These are phyloP conservation scores for Trissolcus basalis DNA, from an alignment of 1,140 invertebrate species.

Conservation along the genomic window DNA sequence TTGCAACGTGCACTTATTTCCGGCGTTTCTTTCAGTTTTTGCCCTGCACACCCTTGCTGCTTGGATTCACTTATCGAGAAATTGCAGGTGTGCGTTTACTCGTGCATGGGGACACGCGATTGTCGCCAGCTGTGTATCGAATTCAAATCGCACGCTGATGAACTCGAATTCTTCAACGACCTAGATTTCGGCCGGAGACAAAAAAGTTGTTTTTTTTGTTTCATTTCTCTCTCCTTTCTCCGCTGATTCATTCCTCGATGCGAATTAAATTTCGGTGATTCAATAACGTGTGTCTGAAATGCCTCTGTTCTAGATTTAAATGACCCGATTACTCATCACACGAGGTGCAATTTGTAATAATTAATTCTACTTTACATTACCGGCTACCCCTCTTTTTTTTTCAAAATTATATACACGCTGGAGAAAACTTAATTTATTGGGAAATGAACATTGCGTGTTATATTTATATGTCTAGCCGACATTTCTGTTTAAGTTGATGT, in stretches of 20 bases:
- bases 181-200: too few relatives aligned
- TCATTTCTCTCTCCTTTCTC: too few relatives aligned
- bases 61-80: conserved; percentile 51
- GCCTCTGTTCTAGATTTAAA: conserved; percentile 22
- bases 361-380: conserved; percentile 27
- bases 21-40: conserved; percentile 43
- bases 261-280: conserved; percentile 9
- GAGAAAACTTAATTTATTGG: conserved; percentile 47
- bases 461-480: conserved; percentile 14
- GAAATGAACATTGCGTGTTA: conserved; percentile 44
- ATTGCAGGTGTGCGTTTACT: conserved; percentile 51
- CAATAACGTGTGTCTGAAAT: conserved; percentile 6
- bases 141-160: conserved; percentile 30
- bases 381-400: conserved; percentile 13
- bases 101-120: conserved; percentile 38
- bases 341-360: conserved; percentile 29
- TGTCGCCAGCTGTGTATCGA: conserved; percentile 54
- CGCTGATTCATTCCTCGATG: conserved; percentile 3
- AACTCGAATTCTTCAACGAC: conserved; percentile 15
- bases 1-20: conserved; percentile 46
- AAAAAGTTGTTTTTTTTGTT: too few relatives aligned
- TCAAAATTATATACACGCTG: conserved; percentile 11
- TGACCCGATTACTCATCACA: conserved; percentile 20
- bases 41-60: conserved; percentile 44
- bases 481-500: conserved; percentile 31